Evolutionary conservation across 1,140 invertebrate species (phyloP).

Genomic region (Pollicipes pollicipes): DNA sequence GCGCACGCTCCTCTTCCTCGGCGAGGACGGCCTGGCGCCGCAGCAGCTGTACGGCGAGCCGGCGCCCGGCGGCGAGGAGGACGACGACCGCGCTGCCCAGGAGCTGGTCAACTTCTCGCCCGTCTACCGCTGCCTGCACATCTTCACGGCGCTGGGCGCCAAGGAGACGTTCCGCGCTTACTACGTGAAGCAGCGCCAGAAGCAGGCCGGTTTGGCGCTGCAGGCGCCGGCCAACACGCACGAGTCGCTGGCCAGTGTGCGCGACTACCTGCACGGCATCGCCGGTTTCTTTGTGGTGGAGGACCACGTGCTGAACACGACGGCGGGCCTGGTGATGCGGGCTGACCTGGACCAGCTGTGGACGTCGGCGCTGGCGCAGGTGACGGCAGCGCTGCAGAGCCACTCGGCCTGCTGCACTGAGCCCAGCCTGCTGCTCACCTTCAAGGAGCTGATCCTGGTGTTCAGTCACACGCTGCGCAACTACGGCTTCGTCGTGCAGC

Average conservation of each 20-base stretch:
- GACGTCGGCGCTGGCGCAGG: conserved; percentile 59
- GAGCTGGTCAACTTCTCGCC: conserved; percentile 97
- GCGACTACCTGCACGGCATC: conserved; percentile 72
- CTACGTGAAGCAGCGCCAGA: conserved; percentile 79
- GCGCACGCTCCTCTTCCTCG: not conserved
- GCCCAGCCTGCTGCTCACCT: conserved; percentile 74
- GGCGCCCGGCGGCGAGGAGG: conserved; percentile 20
- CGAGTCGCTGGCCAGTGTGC: conserved; percentile 63
- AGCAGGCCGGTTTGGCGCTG: conserved; percentile 81
- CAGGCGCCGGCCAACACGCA: conserved; percentile 39
- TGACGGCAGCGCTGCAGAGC: conserved; percentile 47
- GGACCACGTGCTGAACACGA: conserved; percentile 87
- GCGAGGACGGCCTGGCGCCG: not conserved
- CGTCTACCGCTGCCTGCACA: conserved; percentile 91
- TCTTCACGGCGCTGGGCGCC: conserved; percentile 81
- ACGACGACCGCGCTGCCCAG: conserved; percentile 74
- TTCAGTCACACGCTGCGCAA: conserved; percentile 78
- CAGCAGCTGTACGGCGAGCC: not conserved
- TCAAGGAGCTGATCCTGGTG: conserved; percentile 79
- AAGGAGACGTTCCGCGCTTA: conserved; percentile 85
- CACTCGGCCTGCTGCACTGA: conserved; percentile 66
- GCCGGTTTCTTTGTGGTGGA: conserved; percentile 96
- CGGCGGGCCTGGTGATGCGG: conserved; percentile 75
- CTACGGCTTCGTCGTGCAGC: conserved; percentile 82
- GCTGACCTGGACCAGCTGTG: conserved; percentile 85